Conservation (phyloP, 2,797 vertebrate genomes). For the Trachurus trachurus region DNA sequence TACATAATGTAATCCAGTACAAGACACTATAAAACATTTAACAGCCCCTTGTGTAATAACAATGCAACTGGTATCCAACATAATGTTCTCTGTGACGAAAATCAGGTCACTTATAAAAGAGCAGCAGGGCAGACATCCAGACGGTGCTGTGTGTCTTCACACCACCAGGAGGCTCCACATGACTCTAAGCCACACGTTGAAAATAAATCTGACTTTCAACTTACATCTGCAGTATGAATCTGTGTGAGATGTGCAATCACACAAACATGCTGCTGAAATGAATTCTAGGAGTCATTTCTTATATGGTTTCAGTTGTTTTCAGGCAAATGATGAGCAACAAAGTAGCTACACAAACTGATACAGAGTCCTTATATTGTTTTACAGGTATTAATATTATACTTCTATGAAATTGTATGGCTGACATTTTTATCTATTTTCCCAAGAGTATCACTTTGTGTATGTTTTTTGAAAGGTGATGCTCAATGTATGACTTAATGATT, state of each 20-base stretch:
- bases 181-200: neutral
- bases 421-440: too few species aligned
- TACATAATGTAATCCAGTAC: too few species aligned
- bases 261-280: neutral
- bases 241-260: neutral
- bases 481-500: too few species aligned
- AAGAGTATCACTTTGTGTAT: too few species aligned
- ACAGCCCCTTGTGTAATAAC: neutral
- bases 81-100: neutral
- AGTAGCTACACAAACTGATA: too few species aligned
- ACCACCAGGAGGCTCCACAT: conserved; percentile 66
- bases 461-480: too few species aligned
- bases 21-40: neutral
- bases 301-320: neutral
- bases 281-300: neutral
- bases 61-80: neutral
- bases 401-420: too few species aligned
- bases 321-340: neutral
- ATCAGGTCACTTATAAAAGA: conserved; percentile 55
- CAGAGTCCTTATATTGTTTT: too few species aligned
- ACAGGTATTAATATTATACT: too few species aligned
- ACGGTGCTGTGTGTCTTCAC: neutral
- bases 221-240: neutral
- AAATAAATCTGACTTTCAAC: neutral
- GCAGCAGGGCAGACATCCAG: conserved; percentile 14